These are phyloP conservation scores for Cheilosia vulpina DNA, from an alignment of 2,888 invertebrate genomes.

Conservation along the genomic window DNA sequence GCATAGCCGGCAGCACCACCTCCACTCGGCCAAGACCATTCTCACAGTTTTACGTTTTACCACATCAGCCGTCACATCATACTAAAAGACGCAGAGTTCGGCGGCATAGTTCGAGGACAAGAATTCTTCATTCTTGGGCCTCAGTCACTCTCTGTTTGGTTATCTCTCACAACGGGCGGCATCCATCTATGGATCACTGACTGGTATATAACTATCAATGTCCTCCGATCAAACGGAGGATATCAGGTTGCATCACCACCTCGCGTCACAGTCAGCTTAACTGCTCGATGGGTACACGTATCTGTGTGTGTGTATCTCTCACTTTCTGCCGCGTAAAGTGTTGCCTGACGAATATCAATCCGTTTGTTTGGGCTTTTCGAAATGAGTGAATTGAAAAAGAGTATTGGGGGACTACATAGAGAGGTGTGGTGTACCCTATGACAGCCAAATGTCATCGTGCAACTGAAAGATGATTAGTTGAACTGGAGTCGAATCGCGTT, in stretches of 20 bases:
- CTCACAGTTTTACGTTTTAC: slow-evolving; percentile 28
- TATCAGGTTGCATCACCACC: slow-evolving; percentile 69
- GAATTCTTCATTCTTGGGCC: slow-evolving; percentile 57
- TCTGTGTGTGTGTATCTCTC: slow-evolving; percentile 7
- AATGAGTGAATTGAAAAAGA: slow-evolving; percentile 3
- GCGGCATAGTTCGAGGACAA: slow-evolving; percentile 71
- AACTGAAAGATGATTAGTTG: no score
- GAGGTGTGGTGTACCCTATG: slow-evolving; percentile 9
- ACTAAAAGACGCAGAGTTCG: slow-evolving; percentile 48
- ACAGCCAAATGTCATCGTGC: not conserved
- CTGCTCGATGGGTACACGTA: slow-evolving; percentile 10
- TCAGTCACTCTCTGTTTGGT: slow-evolving; percentile 58
- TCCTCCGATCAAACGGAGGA: slow-evolving; percentile 63
- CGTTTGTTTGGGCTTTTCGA: slow-evolving; percentile 36
- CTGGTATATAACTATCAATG: slow-evolving; percentile 63
- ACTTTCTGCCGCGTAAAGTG: slow-evolving; percentile 28
- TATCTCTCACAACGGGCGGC: slow-evolving; percentile 71
- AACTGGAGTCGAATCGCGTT: no score
- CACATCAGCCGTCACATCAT: slow-evolving; percentile 2
- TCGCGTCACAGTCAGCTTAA: slow-evolving; percentile 31
- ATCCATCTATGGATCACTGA: slow-evolving; percentile 65
- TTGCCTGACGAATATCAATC: slow-evolving; percentile 57
- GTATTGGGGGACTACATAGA: not conserved
- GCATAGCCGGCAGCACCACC: slow-evolving; percentile 14
- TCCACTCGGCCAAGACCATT: slow-evolving; percentile 28